Evolutionary conservation across 2,113 vertebrate species (phyloP), one percentile per base, ranked within the genome.

Genomic region (Xenopus borealis): DNA sequence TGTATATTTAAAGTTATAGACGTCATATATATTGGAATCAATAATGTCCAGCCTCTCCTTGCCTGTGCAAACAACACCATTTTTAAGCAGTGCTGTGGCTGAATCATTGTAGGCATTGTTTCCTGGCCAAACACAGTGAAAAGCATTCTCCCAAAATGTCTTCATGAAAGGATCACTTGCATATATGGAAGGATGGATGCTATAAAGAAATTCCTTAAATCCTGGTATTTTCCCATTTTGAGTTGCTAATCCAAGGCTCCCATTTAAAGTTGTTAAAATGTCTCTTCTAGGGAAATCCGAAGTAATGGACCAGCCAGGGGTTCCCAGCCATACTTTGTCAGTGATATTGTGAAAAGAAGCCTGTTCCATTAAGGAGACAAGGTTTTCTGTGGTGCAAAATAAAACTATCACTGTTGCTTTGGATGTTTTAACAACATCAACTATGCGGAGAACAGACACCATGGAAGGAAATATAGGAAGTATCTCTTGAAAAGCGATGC

Each of bases 251-350:
- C 72, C 72, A 66, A 74, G 10, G 58, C 72, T 74, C 6, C 72
- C 72, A 74, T 74, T 74, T 61, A 74, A 61, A 9, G 72, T 74
- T 23, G 63, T 74, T 67, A 74, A 67, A 20, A 74, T 61, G 19
- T 67, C 53, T 59, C 10, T 23, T 46, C 53, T 66, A 23, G 53
- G 63, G n/a, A 74, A 74, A 27, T 74, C 72, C 7, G 72, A 67
- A n/a, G 63, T 74, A 12, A 74, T 67, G 53, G 72, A 59, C 72
- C 64, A 74, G 45, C 64, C 58, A 13, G 52, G 44, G 30, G 33
- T 66, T 10, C 53, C 72, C 14, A 66, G 19, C 72, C 72, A 74
- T 6, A 74, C 64, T 23, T 74, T 74, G 58, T 44, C 20, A 46
- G 53, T 74, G 18, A 74, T 59, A 44, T 74, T 74, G 9, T 67